Evolutionary conservation across 2,797 vertebrate genomes (phyloP), one percentile per base, ranked within the genome.

Genomic region (Staurois parvus): DNA sequence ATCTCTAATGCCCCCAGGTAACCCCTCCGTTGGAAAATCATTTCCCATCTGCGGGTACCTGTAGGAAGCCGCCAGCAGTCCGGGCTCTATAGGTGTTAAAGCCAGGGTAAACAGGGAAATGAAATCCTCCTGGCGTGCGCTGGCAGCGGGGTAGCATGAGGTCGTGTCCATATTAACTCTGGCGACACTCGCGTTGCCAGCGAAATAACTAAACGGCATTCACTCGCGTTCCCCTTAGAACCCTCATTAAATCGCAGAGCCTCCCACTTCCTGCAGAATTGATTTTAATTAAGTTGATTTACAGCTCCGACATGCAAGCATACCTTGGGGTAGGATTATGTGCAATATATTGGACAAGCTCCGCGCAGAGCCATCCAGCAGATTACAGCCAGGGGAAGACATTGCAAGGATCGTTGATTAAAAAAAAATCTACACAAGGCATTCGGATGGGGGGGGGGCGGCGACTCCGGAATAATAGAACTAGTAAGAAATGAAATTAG

Each of bases 211-310:
- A 11, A 64, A 37, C 28, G 42, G 21, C 34, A 5, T 77, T 78
- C 34, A 66, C 24, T 26, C 15, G 17, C 32, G 28, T 21, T 7
- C 40, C 59, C 32, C 6, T 11, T 66, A 42, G 48, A 37, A 42
- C 59, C 76, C 17, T 64, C 59, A 77, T 77, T 42, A 77, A 66
- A 64, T 59, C 64, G 37, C 79, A 37, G 68, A 10, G 40, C 42
- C 79, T 40, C 68, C 52, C 9, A 72, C 48, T 29, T 72, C 48
- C 68, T 34, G 24, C 34, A 83, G 62, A 76, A 83, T 76, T 37
- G 73, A 48, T 52, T 66, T 66, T 83, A 74, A 83, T 76, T 83
- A 76, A 76, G 42, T 52, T 76, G 42, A 83, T 76, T 76, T 83
- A 83, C 62, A 69, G 15, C 62, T 10, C 17, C 9, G 19, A 3